Base-by-base conservation (phyloP, 2,888 invertebrate species). In the Gari tellinella region DNA sequence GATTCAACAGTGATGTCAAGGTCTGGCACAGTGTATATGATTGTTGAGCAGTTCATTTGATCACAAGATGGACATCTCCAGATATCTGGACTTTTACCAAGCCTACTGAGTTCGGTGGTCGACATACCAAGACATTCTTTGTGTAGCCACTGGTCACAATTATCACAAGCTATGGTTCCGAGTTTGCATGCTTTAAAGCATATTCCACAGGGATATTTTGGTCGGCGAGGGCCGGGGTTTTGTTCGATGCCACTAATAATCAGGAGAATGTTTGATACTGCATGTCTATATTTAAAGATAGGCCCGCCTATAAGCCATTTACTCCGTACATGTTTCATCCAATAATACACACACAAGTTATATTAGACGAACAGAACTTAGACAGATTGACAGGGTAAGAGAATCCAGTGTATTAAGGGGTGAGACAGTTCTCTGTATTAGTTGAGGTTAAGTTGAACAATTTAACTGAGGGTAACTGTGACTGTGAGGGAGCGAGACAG, bases 51-150 rank as follows among this genome's bases (percentile, higher is more conserved):
- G 21, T 61, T 51, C 10, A 25, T 41, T 5, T 40, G 12, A 17
- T n/a, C 14, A 23, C 61, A 61, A 4, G 23, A 5, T 23, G 61
- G 61, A 21, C 61, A 61, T 5, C 19, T 51, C 61, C 61, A 61
- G 25, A 51, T 40, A 23, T 12, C 12, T n/a, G 21, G 23, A 43
- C n/a, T 61, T 12, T 52, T 21, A 25, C 8, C 61, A 10, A 21
- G 23, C 10, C 1, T 41, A 4, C 41, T n/a, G 40, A 40, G 51
- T 19, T 61, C 61, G 8, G 37, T 1, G 5, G 61, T 40, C 1
- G 21, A 23, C 61, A 61, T 61, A 2, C n/a, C 15, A 3, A 61
- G 40, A 17, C 61, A 61, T 3, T 40, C 40, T 19, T 25, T 61
- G 26, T 61, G 51, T 12, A 4, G 8, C 61, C 61, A 61, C 23